Conservation (phyloP, 1,140 invertebrate genomes). For the Liolophura sinensis region DNA sequence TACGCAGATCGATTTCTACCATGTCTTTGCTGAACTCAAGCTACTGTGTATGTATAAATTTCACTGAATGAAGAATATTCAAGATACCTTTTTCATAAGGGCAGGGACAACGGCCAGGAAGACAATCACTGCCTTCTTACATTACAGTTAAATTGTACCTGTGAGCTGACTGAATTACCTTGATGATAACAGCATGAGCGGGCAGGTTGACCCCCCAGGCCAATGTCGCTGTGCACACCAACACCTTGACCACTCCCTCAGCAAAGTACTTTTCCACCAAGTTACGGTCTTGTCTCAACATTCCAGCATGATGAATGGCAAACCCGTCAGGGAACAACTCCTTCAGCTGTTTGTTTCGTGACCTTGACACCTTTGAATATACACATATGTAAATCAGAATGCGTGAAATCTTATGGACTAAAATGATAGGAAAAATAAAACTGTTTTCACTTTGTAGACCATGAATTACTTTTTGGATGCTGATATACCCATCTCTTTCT, state of each 20-base stretch:
- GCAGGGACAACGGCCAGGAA: too few relatives aligned
- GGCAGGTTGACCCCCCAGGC: slow-evolving; percentile 99
- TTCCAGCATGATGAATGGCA: slow-evolving; percentile 96
- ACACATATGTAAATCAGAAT: slow-evolving; percentile 2
- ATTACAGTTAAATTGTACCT: too few relatives aligned
- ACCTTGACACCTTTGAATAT: slow-evolving; percentile 69
- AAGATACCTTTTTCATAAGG: too few relatives aligned
- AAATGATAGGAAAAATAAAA: neutral
- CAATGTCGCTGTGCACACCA: slow-evolving; percentile 96
- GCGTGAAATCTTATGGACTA: too few relatives aligned
- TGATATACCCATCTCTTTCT: too few relatives aligned
- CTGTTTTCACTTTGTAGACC: too few relatives aligned
- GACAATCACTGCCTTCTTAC: too few relatives aligned
- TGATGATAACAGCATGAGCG: slow-evolving; percentile 96
- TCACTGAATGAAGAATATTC: too few relatives aligned
- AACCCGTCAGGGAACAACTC: slow-evolving; percentile 84
- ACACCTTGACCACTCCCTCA: slow-evolving; percentile 86
- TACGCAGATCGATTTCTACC: too few relatives aligned
- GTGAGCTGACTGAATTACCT: slow-evolving; percentile 66
- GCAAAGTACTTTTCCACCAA: slow-evolving; percentile 60
- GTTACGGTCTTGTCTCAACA: slow-evolving; percentile 82
- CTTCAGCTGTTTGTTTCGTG: slow-evolving; percentile 57
- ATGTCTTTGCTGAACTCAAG: too few relatives aligned
- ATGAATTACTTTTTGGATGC: too few relatives aligned
- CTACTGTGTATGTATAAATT: too few relatives aligned